These are phyloP conservation scores for Nothoprocta pentlandii DNA, from an alignment of 2,113 vertebrate genomes.

Conservation along the genomic window DNA sequence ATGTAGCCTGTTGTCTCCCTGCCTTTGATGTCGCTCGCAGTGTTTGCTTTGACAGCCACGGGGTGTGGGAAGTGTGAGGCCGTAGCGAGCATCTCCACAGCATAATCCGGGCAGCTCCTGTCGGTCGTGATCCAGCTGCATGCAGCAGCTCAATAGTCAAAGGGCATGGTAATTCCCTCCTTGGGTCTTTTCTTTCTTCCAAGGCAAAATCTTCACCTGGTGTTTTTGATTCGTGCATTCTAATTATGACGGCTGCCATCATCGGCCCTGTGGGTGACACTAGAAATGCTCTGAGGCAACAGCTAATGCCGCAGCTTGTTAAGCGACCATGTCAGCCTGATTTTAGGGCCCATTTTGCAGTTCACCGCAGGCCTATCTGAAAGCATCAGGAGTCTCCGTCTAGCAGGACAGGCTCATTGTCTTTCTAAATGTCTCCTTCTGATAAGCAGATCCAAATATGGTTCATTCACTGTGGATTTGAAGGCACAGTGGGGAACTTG, in stretches of 20 bases:
- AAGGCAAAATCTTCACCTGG: slow-evolving; percentile 83
- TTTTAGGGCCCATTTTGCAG: slow-evolving; percentile 84
- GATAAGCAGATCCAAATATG: slow-evolving; percentile 85
- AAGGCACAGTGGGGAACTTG: slow-evolving; percentile 83
- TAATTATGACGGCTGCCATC: slow-evolving; percentile 85
- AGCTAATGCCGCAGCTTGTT: slow-evolving; percentile 81
- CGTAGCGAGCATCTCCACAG: slow-evolving; percentile 50
- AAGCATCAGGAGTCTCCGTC: slow-evolving; percentile 81
- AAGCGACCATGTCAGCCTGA: slow-evolving; percentile 86
- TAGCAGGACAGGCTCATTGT: slow-evolving; percentile 83
- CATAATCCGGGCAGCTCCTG: slow-evolving; percentile 71
- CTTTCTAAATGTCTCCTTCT: slow-evolving; percentile 85
- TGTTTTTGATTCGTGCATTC: slow-evolving; percentile 82
- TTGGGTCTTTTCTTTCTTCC: slow-evolving; percentile 82
- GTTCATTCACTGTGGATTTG: slow-evolving; percentile 84
- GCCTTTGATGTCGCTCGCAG: slow-evolving; percentile 71
- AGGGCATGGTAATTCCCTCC: slow-evolving; percentile 84
- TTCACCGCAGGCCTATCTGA: slow-evolving; percentile 82
- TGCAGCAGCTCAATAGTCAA: slow-evolving; percentile 80
- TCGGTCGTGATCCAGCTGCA: slow-evolving; percentile 77
- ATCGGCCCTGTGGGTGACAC: slow-evolving; percentile 82
- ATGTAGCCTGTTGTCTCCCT: slow-evolving; percentile 55
- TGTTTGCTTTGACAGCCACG: slow-evolving; percentile 63
- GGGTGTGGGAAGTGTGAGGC: slow-evolving; percentile 70
- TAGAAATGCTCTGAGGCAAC: slow-evolving; percentile 74